These are phyloP conservation scores for Brachionus paranguensis DNA, from an alignment of 1,140 invertebrate species.

Conservation along the genomic window DNA sequence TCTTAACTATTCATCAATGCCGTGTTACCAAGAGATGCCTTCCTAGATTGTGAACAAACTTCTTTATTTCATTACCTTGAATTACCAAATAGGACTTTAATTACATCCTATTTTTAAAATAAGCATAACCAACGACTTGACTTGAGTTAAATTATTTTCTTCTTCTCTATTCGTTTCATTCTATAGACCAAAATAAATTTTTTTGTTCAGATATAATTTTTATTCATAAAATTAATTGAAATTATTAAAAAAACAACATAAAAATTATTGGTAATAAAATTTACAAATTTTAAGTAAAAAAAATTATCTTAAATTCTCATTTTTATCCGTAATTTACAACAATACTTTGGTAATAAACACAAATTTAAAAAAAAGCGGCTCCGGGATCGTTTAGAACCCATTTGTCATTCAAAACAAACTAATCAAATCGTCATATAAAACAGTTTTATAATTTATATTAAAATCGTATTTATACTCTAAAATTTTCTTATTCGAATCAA, in stretches of 20 bases:
- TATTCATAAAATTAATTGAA: background rate
- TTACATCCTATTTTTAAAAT: no score
- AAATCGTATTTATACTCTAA: conserved; percentile 13
- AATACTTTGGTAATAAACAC: conserved; percentile 28
- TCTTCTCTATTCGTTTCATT: no score
- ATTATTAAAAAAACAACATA: background rate
- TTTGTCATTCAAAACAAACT: background rate
- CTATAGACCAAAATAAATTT: no score
- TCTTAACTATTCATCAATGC: no score
- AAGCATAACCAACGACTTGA: no score
- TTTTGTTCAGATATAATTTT: background rate
- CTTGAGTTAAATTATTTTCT: no score
- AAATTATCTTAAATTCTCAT: conserved; percentile 16
- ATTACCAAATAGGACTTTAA: no score
- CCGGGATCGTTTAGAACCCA: background rate
- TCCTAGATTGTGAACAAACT: no score
- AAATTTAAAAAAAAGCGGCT: background rate
- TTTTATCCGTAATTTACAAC: background rate
- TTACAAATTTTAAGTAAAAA: background rate
- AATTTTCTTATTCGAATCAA: background rate
- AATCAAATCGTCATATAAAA: conserved; percentile 22
- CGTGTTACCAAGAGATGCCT: no score
- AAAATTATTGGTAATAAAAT: conserved; percentile 10
- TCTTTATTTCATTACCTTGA: no score
- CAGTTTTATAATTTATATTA: conserved; percentile 20